These are phyloP conservation scores for Nasonia giraulti DNA, from an alignment of 1,140 invertebrate genomes.

Conservation along the genomic window DNA sequence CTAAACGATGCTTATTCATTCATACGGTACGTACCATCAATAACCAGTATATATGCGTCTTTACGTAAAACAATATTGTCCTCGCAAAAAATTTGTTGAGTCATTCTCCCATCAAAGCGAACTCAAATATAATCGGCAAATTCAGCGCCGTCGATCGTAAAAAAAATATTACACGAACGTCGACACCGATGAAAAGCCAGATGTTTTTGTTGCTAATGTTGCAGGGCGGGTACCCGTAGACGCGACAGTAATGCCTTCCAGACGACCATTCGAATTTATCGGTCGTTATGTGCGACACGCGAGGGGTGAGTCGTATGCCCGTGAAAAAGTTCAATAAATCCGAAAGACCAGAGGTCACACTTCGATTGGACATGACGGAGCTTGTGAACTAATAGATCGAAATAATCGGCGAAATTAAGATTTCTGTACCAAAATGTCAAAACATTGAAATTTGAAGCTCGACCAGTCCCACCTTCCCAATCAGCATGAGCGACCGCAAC, in stretches of 20 bases:
- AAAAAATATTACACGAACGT: constrained; percentile 34
- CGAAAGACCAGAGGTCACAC: not conserved
- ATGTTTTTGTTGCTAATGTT: not conserved
- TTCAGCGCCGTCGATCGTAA: constrained; percentile 16
- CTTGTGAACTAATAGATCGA: too few relatives aligned
- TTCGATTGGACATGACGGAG: not conserved
- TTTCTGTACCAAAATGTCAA: too few relatives aligned
- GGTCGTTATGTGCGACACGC: constrained; percentile 14
- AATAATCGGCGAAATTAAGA: too few relatives aligned
- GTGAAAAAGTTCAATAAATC: constrained; percentile 34
- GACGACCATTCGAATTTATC: constrained; percentile 39
- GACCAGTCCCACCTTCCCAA: too few relatives aligned
- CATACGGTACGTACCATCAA: not conserved
- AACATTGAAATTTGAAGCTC: too few relatives aligned
- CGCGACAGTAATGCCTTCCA: not conserved
- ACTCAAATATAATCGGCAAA: constrained; percentile 33
- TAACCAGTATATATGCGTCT: too few relatives aligned
- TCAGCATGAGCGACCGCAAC: too few relatives aligned
- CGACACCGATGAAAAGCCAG: not conserved
- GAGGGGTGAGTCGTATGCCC: not conserved
- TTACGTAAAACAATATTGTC: too few relatives aligned
- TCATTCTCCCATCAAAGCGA: not conserved
- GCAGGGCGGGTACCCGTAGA: not conserved
- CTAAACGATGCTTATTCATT: not conserved
- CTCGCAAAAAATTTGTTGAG: not conserved